phyloP scores from a whole-genome alignment of 2,888 invertebrate genomes.

The Zootermopsis nevadensis region DNA sequence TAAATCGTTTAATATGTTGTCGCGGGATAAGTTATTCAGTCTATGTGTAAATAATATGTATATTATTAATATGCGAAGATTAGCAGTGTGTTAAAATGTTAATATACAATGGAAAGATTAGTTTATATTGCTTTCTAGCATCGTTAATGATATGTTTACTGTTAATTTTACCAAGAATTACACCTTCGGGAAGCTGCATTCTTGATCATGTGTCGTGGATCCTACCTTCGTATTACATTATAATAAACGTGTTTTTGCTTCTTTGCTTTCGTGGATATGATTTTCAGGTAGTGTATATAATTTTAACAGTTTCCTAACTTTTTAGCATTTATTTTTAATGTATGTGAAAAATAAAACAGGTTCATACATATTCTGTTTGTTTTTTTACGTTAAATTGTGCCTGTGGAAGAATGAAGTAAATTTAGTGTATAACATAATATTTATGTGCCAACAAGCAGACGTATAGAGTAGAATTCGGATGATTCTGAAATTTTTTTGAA shows the following conservation, averaged over 20 bases:
- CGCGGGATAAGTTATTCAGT: background rate
- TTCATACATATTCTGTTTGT: too few relatives aligned
- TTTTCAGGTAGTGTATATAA: conserved; percentile 66
- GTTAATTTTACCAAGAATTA: background rate
- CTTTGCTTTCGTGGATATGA: background rate
- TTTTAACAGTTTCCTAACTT: too few relatives aligned
- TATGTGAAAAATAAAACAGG: too few relatives aligned
- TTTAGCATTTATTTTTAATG: too few relatives aligned
- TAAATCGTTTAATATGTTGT: background rate
- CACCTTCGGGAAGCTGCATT: background rate
- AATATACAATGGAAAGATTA: conserved; percentile 23
- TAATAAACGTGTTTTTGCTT: background rate
- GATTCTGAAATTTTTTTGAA: too few relatives aligned
- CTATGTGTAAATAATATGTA: background rate
- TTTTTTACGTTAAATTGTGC: too few relatives aligned
- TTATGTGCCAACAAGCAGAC: too few relatives aligned
- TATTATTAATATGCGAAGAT: background rate
- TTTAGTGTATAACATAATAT: too few relatives aligned
- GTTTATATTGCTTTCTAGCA: background rate
- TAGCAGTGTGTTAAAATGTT: background rate
- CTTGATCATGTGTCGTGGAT: background rate
- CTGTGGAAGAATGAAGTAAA: too few relatives aligned
- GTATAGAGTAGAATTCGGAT: too few relatives aligned
- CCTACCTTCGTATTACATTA: background rate
- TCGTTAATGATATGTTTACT: background rate